Conservation (phyloP, 2,797 vertebrate genomes). For the Sternotherus odoratus region DNA sequence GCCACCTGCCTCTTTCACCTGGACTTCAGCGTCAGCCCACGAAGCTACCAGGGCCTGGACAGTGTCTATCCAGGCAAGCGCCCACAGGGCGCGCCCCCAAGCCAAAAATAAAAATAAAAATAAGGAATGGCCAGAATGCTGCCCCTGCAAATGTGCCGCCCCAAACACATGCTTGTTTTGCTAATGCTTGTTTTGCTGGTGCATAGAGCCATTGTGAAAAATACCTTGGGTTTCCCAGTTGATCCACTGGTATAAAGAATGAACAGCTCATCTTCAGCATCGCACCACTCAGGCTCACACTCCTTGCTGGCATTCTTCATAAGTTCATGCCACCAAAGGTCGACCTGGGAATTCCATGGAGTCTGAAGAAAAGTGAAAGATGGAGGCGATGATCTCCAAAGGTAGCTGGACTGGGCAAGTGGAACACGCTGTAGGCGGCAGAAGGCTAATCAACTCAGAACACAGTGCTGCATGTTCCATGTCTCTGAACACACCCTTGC, state of each 20-base stretch:
- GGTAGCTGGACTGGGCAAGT: background rate
- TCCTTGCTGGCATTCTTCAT: conserved; percentile 83
- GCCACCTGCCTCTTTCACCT: no score
- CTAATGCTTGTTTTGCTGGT: no score
- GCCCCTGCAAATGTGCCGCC: no score
- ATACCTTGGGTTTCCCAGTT: conserved; percentile 96
- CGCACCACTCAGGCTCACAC: conserved; percentile 96
- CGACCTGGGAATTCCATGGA: conserved; percentile 90
- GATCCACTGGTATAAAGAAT: conserved; percentile 98
- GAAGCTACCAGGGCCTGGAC: no score
- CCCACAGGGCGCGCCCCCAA: no score
- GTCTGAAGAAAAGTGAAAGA: conserved; percentile 78
- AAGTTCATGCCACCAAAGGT: conserved; percentile 92
- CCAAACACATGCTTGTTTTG: no score
- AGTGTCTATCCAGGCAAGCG: no score
- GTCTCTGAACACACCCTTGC: background rate
- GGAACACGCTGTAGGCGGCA: rapidly evolving
- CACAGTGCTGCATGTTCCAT: background rate
- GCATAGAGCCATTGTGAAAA: background rate
- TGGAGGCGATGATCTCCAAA: background rate
- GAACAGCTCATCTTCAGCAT: conserved; percentile 94
- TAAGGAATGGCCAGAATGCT: no score
- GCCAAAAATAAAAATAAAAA: no score
- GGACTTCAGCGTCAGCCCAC: no score
- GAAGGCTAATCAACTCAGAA: rapidly evolving